These are phyloP conservation scores for Nannobrachium achirus DNA, from an alignment of 2,113 vertebrate genomes.

Conservation along the genomic window DNA sequence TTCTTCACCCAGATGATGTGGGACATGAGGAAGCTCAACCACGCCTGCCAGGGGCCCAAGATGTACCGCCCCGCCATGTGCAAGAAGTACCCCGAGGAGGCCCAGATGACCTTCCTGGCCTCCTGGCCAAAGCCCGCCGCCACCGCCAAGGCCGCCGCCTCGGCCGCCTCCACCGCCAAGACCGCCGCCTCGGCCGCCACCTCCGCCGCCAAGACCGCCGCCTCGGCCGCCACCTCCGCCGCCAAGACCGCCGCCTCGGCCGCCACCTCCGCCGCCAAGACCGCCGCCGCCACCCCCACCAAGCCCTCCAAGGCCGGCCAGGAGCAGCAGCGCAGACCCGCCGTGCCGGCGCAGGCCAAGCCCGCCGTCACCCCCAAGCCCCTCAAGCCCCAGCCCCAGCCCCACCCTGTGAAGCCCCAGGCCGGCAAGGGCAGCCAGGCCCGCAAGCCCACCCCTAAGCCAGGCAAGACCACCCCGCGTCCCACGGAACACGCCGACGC, in stretches of 20 bases:
- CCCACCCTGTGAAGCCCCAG: conserved; percentile 54
- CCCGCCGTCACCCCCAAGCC: conserved; percentile 51
- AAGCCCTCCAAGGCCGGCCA: conserved; percentile 55
- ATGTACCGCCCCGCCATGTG: conserved; percentile 82
- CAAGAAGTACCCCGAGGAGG: conserved; percentile 77
- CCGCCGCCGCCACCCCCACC: conserved; percentile 35
- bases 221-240: conserved; percentile 44
- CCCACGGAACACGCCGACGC: conserved; percentile 62
- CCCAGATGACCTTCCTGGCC: conserved; percentile 78
- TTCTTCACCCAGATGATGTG: conserved; percentile 86
- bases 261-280: conserved; percentile 46
- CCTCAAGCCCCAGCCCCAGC: conserved; percentile 47
- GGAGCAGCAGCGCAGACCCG: conserved; percentile 53
- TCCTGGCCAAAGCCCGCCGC: conserved; percentile 70
- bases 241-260: conserved; percentile 48
- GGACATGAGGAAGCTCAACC: conserved; percentile 79
- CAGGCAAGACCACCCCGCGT: conserved; percentile 62
- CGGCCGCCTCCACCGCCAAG: conserved; percentile 34
- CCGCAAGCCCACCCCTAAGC: conserved; percentile 63
- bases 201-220: conserved; percentile 56
- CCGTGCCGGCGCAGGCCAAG: conserved; percentile 46
- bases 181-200: conserved; percentile 23
- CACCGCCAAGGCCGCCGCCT: background rate
- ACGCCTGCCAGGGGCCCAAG: conserved; percentile 80
- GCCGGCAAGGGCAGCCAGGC: conserved; percentile 52